These are phyloP conservation scores for Augochlora pura DNA, from an alignment of 1,140 invertebrate species.

Conservation along the genomic window DNA sequence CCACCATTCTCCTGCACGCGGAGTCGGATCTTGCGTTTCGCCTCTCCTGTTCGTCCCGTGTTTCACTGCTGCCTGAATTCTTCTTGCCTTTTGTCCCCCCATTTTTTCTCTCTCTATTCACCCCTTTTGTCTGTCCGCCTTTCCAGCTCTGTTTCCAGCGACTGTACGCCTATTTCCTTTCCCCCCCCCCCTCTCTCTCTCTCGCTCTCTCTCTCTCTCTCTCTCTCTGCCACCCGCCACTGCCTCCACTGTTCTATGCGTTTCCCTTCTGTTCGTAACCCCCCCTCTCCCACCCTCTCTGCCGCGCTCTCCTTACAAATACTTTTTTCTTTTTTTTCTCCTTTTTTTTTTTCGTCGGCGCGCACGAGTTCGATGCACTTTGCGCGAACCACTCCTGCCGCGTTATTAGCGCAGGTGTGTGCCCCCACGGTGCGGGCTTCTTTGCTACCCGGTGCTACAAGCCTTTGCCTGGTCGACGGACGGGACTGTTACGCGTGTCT, in stretches of 20 bases:
- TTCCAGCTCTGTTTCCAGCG: conserved; percentile 3
- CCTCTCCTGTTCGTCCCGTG: conserved; percentile 5
- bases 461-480: background rate
- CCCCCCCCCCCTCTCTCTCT: background rate
- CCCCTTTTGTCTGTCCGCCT: background rate
- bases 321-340: background rate
- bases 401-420: background rate
- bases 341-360: conserved; percentile 2
- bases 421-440: background rate
- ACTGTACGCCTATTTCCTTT: background rate
- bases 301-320: no score
- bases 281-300: background rate
- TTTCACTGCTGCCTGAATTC: conserved; percentile 5
- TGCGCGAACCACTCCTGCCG: conserved; percentile 1
- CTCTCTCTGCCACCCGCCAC: background rate
- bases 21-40: conserved; percentile 3
- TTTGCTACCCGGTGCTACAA: background rate
- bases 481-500: background rate
- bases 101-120: background rate
- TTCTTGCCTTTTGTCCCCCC: background rate
- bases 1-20: background rate
- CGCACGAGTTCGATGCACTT: conserved; percentile 5
- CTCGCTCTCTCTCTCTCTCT: background rate
- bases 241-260: background rate
- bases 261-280: background rate